Evolutionary conservation across 1,140 invertebrate genomes (phyloP), one percentile per base, ranked within the genome.

Genomic region (Trichonephila inaurata): DNA sequence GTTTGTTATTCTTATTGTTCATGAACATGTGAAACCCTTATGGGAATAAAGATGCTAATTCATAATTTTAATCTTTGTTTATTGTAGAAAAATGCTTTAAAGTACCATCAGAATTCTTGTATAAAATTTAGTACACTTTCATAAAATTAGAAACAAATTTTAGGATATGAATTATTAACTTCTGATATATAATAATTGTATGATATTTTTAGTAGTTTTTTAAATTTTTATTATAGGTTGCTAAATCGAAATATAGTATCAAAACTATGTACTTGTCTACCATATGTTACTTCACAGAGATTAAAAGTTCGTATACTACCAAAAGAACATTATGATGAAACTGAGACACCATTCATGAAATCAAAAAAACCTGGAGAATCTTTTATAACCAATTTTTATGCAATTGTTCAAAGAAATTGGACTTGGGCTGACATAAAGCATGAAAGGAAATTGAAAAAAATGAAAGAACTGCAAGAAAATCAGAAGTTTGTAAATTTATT

Each of bases 291-390:
- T 33, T n/a, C n/a, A 18, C 40, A 40, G 72, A 66, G 82, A 87
- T 18, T 83, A 6, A 92, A 87, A 72, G 91, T 92, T 21, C 82
- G 83, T 61, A 86, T 24, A 33, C 72, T 87, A 51, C 82, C 82
- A 72, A 51, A 51, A 51, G 40, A 72, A 60, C 24, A 72, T 33
- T 64, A 85, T 19, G 66, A 60, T 87, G 62, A 92, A 7, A 10
- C 21, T 87, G 91, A 87, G 40, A 87, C 83, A 7, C 82, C 44
- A 28, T 87, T 18, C 58, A 60, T 44, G 44, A 60, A 69, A 69
- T 16, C n/a, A 19, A 24, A 6, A 33, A 92, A 72, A 61, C 62
- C 83, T 69, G 60, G 81, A 2, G 61, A 61, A 69, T 21, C 10
- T 2, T 66, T 62, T 16, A 1, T 66, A 1, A 92, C 90, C 21